Percentiles rank a stretch among this genome's conserved stretches.
These are phyloP conservation scores for Campoplex nolae DNA, from an alignment of 2,888 invertebrate genomes.

Conservation along the genomic window DNA sequence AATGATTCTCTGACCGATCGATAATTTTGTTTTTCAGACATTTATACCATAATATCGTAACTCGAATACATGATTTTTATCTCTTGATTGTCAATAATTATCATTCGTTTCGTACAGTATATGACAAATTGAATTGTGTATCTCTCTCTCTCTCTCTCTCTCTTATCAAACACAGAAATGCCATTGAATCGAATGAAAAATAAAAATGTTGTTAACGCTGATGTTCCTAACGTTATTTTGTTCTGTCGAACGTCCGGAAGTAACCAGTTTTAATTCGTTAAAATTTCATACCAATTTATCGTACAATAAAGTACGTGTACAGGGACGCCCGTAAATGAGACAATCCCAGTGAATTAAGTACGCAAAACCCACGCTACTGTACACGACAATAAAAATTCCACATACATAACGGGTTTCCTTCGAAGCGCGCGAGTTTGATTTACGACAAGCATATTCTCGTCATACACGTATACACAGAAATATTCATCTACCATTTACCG, in stretches of 20 bases:
- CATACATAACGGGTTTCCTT: conserved; percentile 59
- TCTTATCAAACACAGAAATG: conserved; percentile 17
- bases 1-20: not conserved
- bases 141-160: not conserved
- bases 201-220: not conserved
- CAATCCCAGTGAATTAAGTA: conserved; percentile 57
- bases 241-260: conserved; percentile 53
- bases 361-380: conserved; percentile 64
- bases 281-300: conserved; percentile 47
- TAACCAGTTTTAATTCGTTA: conserved; percentile 55
- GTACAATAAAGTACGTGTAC: conserved; percentile 29
- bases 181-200: conserved; percentile 2
- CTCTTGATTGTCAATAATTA: conserved; percentile 8
- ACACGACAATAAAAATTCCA: conserved; percentile 67
- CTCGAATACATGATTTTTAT: conserved; percentile 9
- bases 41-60: not conserved
- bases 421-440: conserved; percentile 61
- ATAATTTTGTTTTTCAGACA: not conserved
- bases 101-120: not conserved
- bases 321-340: conserved; percentile 43
- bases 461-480: not conserved
- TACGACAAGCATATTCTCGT: conserved; percentile 47
- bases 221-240: conserved; percentile 10
- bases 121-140: not conserved
- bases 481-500: not conserved